These are phyloP conservation scores for Mormoops blainvillei DNA, from an alignment of 2,113 vertebrate species.

Conservation along the genomic window DNA sequence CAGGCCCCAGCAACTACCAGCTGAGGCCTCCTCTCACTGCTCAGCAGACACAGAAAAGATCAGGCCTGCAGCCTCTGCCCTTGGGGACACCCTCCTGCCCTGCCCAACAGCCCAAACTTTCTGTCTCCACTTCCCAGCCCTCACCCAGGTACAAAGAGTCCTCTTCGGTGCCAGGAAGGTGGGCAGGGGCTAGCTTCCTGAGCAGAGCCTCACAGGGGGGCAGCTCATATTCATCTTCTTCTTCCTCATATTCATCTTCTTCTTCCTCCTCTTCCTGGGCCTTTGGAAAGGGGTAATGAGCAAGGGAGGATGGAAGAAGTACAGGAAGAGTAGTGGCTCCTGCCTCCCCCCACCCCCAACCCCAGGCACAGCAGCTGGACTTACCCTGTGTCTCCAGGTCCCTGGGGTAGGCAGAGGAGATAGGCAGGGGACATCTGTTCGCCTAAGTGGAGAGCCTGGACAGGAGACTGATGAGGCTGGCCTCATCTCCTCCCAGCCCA, in stretches of 20 bases:
- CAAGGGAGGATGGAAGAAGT: slow-evolving; percentile 55
- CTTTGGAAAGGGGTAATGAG: neutral
- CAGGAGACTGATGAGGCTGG: neutral
- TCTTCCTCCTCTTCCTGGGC: neutral
- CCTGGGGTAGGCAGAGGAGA: neutral
- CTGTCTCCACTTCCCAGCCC: neutral
- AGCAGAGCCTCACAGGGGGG: slow-evolving; percentile 52
- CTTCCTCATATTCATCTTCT: neutral
- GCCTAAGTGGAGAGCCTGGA: slow-evolving; percentile 21
- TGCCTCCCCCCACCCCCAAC: neutral
- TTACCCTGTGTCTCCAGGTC: slow-evolving; percentile 84
- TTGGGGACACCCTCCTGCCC: neutral
- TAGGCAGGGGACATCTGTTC: neutral
- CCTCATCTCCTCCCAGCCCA: neutral
- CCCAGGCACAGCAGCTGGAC: neutral
- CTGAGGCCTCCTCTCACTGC: neutral
- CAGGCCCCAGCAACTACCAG: neutral
- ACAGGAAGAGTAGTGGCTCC: slow-evolving; percentile 73
- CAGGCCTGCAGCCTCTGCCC: neutral
- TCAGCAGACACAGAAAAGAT: neutral
- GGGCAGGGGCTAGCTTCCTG: neutral
- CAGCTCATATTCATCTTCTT: slow-evolving; percentile 53
- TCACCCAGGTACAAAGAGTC: slow-evolving; percentile 64
- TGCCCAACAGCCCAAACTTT: neutral
- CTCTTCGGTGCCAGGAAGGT: neutral